A percentile compares a stretch with the other conserved stretches of the same genome.
Evolutionary conservation across 2,888 invertebrate species (phyloP).

Genomic region (Teleiodes luculella): DNA sequence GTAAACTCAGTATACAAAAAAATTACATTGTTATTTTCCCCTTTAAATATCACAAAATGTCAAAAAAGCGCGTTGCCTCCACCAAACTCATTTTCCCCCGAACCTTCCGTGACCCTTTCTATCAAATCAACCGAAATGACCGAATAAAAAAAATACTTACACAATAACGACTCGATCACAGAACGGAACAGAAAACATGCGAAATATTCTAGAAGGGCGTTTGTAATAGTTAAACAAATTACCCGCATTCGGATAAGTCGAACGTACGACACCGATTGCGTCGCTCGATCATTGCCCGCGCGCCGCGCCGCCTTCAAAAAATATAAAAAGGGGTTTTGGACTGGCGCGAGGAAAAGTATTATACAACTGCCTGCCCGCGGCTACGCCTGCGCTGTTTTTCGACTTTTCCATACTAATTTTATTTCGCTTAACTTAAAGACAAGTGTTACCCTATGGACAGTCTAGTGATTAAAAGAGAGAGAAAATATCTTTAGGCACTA

Average conservation of each 20-base stretch:
- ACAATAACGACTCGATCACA: not conserved
- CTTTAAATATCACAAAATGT: too few species aligned
- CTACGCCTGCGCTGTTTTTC: too few species aligned
- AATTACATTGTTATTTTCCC: too few species aligned
- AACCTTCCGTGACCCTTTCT: not conserved
- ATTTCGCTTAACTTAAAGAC: too few species aligned
- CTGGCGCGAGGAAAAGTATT: conserved; percentile 36
- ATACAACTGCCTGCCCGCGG: too few species aligned
- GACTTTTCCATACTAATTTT: too few species aligned
- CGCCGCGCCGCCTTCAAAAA: conserved; percentile 54
- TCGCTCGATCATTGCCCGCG: conserved; percentile 62
- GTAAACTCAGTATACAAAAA: too few species aligned
- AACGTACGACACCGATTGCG: conserved; percentile 61
- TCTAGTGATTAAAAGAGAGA: too few species aligned
- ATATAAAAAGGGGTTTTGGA: conserved; percentile 67
- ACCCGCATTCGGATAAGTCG: conserved; percentile 62
- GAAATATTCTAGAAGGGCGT: conserved; percentile 16
- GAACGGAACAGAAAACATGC: conserved; percentile 1
- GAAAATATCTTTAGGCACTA: too few species aligned
- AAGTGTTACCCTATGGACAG: too few species aligned
- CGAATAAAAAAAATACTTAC: not conserved
- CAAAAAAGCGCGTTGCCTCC: too few species aligned
- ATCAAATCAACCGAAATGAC: not conserved
- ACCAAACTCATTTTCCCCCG: too few species aligned
- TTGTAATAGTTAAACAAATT: conserved; percentile 63